Evolutionary conservation across 2,888 invertebrate genomes (phyloP).

Genomic region (Conus canariensis): DNA sequence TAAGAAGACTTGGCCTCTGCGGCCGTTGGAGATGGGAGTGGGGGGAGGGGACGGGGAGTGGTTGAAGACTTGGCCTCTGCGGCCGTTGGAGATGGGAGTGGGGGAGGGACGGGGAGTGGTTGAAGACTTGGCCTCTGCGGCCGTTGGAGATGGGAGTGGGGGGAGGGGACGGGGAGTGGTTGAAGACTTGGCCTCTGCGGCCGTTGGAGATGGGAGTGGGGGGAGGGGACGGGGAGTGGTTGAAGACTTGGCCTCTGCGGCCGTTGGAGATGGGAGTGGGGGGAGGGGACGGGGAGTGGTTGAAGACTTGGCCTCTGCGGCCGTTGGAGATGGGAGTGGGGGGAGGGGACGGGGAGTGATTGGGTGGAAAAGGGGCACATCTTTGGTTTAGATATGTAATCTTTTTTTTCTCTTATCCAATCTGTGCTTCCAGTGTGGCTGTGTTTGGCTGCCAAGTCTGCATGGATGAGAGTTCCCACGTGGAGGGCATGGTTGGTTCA

Average conservation of each 20-base stretch:
- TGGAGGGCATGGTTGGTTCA: no score
- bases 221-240: background rate
- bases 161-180: background rate
- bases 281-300: background rate
- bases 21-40: background rate
- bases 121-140: constrained; percentile 76
- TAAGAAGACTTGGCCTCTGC: constrained; percentile 80
- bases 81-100: background rate
- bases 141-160: background rate
- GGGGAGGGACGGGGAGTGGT: background rate
- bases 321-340: background rate
- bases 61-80: constrained; percentile 71
- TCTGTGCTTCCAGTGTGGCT: no score
- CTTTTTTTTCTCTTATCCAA: no score
- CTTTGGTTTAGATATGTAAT: no score
- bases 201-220: background rate
- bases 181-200: constrained; percentile 76
- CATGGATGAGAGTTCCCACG: no score
- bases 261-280: background rate
- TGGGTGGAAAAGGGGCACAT: no score
- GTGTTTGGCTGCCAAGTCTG: no score
- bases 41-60: background rate
- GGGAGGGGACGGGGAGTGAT: background rate
- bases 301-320: constrained; percentile 76
- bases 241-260: constrained; percentile 76